Base-by-base conservation (phyloP, 2,113 vertebrate genomes). In the Ceratotherium simum region DNA sequence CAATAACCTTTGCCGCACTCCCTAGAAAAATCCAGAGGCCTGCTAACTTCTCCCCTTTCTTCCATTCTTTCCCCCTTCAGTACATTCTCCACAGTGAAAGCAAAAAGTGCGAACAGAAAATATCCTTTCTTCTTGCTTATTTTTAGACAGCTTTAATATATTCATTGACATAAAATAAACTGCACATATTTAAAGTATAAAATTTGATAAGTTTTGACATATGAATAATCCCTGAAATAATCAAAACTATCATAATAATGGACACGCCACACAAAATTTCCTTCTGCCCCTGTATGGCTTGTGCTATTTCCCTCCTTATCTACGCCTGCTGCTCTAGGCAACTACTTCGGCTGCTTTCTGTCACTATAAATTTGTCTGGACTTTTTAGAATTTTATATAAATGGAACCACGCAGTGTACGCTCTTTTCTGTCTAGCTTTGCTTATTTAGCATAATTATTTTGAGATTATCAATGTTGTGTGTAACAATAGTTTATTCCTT, bases 371-470 rank as follows among this genome's bases (percentile, higher is more conserved):
- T 70, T 60, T 31, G 16, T 78, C n/a, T 72, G 54, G 27, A 85
- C 11, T 58, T 33, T 31, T 36, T 78, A 31, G 5, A 80, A 33
- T 79, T 42, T 16, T 64, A 39, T 48, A 65, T 46, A 72, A 70
- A 42, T 56, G 56, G 4, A 39, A 60, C 8, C 31, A n/a, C 62
- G 2, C 9, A 58, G 1, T 17, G 1, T 3, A 1, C n/a, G n/a
- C 14, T 65, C 21, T 70, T 75, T 70, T n/a, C 11, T 90, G 6
- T 54, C 70, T 84, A 23, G 2, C 36, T 82, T 69, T 58, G 14
- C 18, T 65, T 20, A 51, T 8, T 39, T 29, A 51, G 9, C 14
- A 27, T n/a, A 78, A 48, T 82, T 70, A 60, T 23, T 62, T 62
- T 65, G 46, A 65, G 58, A 73, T 46, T 54, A 80, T n/a, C 33